Percentiles rank a stretch among this genome's conserved stretches.
Conservation (phyloP, 2,797 vertebrate genomes). For the Trachurus trachurus region DNA sequence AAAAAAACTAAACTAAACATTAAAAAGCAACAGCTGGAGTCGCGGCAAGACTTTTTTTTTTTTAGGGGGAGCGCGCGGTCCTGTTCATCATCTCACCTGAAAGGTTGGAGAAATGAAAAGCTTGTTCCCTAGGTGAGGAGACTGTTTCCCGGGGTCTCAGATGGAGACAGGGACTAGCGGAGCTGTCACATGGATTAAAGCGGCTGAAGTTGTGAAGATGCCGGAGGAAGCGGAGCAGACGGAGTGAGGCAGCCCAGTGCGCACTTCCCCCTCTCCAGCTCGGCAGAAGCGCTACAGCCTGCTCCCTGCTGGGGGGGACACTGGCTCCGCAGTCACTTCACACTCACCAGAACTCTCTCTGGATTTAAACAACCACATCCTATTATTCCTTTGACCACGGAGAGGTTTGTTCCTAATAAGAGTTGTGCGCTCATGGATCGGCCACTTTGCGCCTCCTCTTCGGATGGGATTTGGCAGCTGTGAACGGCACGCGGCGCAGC, state of each 20-base stretch:
- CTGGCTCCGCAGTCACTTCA: neutral
- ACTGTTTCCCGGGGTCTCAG: neutral
- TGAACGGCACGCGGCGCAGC: conserved; percentile 44
- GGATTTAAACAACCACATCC: conserved; percentile 36
- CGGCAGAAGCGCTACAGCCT: conserved; percentile 39
- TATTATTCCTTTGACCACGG: neutral
- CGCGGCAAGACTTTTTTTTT: conserved; percentile 34
- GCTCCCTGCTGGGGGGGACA: conserved; percentile 37
- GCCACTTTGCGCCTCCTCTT: conserved; percentile 40
- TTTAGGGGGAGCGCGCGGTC: neutral
- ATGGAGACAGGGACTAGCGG: neutral
- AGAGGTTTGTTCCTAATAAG: conserved; percentile 4
- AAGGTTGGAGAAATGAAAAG: conserved; percentile 14
- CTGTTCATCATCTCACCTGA: conserved; percentile 43
- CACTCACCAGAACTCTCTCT: neutral
- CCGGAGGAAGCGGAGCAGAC: conserved; percentile 38
- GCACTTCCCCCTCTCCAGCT: conserved; percentile 40
- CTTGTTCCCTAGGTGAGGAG: neutral
- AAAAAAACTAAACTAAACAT: neutral
- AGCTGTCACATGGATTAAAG: conserved; percentile 18
- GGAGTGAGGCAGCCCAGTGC: conserved; percentile 55
- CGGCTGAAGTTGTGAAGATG: conserved; percentile 50
- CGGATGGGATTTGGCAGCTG: conserved; percentile 45
- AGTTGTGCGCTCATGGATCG: conserved; percentile 46
- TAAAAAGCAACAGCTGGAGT: conserved; percentile 48